phyloP scores from a whole-genome alignment of 1,140 invertebrate species.

The Anagrus nilaparvatae region DNA sequence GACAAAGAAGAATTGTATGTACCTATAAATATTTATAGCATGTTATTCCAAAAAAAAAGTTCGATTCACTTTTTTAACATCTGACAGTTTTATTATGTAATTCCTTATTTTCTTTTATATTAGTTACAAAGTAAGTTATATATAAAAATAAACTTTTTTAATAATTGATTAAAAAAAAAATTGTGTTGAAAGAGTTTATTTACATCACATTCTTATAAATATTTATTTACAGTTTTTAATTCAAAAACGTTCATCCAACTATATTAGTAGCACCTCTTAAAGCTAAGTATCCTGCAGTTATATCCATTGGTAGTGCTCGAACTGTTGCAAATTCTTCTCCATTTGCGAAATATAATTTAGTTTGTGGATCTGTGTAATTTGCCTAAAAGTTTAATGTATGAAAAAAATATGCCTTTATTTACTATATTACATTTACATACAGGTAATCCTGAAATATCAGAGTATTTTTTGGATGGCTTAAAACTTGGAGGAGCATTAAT shows the following conservation, averaged over 20 bases:
- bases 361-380: conserved; percentile 83
- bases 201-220: too few relatives aligned
- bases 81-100: too few relatives aligned
- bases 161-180: too few relatives aligned
- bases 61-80: too few relatives aligned
- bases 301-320: conserved; percentile 77
- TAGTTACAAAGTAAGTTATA: too few relatives aligned
- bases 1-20: too few relatives aligned
- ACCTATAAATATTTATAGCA: too few relatives aligned
- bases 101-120: too few relatives aligned
- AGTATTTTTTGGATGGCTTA: conserved; percentile 85
- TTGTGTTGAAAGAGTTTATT: too few relatives aligned
- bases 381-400: conserved; percentile 47
- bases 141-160: too few relatives aligned
- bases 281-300: conserved; percentile 77
- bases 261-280: conserved; percentile 76
- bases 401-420: background rate
- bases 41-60: too few relatives aligned
- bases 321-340: conserved; percentile 78
- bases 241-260: conserved; percentile 50
- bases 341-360: conserved; percentile 74
- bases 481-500: conserved; percentile 87
- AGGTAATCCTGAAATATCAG: conserved; percentile 79
- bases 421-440: conserved; percentile 36
- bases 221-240: background rate